Evolutionary conservation across 2,888 invertebrate genomes (phyloP), one percentile per base, ranked within the genome.

Genomic region (Leucophenga maculata): DNA sequence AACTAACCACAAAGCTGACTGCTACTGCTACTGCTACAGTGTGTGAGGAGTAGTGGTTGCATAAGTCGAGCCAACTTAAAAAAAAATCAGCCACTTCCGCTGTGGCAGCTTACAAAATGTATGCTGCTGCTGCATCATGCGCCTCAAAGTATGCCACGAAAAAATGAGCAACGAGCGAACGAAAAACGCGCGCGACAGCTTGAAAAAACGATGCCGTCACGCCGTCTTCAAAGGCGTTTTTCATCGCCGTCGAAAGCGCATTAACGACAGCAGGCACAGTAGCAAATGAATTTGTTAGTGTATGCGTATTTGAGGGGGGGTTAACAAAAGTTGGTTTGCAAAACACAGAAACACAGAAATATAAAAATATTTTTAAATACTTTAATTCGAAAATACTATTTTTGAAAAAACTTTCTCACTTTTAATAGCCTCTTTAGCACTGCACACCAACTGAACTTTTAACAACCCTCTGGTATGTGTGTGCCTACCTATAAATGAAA

Each of bases 261-360:
- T 59, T 59, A 59, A 59, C 50, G 50, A 8, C n/a, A 16, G 50
- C 50, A 50, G 18, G 50, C 18, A 18, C 39, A 18, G 16, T n/a
- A 18, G n/a, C 50, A 50, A n/a, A 16, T 50, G 50, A 18, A 8
- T 50, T 1, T 50, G 50, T 16, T 62, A 39, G 44, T 20, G 39
- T 60, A 72, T 66, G 54, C 55, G 62, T 22, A 9, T 66, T 9
- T 59, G 26, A 57, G 59, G 44, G 1, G 68, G 31, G 67, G 57
- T 4, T 70, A 62, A 39, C 26, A 26, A 26, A 26, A 3, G 26
- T 26, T 26, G n/a, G n/a, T n/a, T n/a, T n/a, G n/a, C n/a, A n/a
- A n/a, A n/a, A n/a, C n/a, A n/a, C n/a, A n/a, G n/a, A n/a, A n/a
- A n/a, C n/a, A n/a, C n/a, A n/a, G n/a, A n/a, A n/a, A n/a, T n/a